Base-by-base conservation (phyloP, 2,888 invertebrate species). In the Caprella mutica region DNA sequence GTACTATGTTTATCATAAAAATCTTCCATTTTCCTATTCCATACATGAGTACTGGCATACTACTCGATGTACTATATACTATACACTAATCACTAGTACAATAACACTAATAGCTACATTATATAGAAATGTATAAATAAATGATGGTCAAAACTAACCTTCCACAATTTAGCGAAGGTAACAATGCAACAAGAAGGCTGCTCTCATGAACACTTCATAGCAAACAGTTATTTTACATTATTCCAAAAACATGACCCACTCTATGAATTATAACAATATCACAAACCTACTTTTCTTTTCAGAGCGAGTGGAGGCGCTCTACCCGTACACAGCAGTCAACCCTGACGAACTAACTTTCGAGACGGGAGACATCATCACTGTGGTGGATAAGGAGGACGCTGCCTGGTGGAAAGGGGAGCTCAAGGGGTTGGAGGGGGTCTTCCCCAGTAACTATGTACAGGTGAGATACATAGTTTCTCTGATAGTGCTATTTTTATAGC, bases 391-490 rank as follows among this genome's bases (percentile, higher is more conserved):
- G 56, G 92, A 92, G 68, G 94, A 94, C 70, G 85, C 87, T n/a
- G 86, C 91, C 52, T 96, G 96, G 96, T 96, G 94, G 94, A 85
- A 86, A 72, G 96, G 96, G 54, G 91, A 93, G 76, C 77, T 89
- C 39, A 86, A 89, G 67, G 91, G 91, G 2, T 80, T 83, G 67
- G 84, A 85, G 0, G 96, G 96, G 6, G 78, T 96, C 52, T 96
- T 96, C 73, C 96, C 96, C 17, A 89, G 92, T 74, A 96, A 94
- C 77, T 96, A 96, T 73, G 94, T 96, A 58, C 79, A 84, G 66
- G 81, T 83, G 6, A 51, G 23, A 9, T 5, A 5, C 14, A n/a
- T n/a, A n/a, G n/a, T n/a, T n/a, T n/a, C n/a, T n/a, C n/a, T n/a
- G n/a, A n/a, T n/a, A n/a, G n/a, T n/a, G n/a, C n/a, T n/a, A n/a